Base-by-base conservation (phyloP, 2,888 invertebrate species). In the Acanthococcus lagerstroemiae region DNA sequence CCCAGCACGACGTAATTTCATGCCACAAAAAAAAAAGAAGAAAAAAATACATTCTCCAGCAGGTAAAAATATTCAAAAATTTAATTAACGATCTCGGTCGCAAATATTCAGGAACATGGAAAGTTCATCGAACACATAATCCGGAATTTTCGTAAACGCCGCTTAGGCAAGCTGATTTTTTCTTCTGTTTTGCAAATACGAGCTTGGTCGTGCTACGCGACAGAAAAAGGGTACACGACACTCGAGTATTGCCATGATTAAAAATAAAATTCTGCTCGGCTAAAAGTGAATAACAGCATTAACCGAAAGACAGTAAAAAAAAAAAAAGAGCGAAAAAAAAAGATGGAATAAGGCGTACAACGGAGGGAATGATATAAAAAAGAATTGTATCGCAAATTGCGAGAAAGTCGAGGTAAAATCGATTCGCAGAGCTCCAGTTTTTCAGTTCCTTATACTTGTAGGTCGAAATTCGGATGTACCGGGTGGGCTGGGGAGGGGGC, bases 361-460 rank as follows among this genome's bases (percentile, higher is more conserved):
- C n/a, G 46, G 37, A 37, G 37, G 12, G 37, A 37, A 37, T 37
- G 37, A 37, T 15, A 48, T 15, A 48, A 48, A 63, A 63, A 37
- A 24, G 44, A 63, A 63, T 63, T 54, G 52, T 54, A 63, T 54
- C 54, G 63, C 63, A 52, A 63, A 63, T 63, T 63, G 54, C 22
- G 54, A 63, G 54, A 63, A 52, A 52, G 48, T 21, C 21, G 63
- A 63, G 54, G 63, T 54, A 63, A 63, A 63, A 63, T 63, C 63
- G 63, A 63, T 63, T 63, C 63, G 52, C 44, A 63, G 37, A 63
- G 63, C 63, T 63, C 63, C 54, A 63, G 54, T 63, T 63, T 63
- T 63, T 63, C 44, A 63, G 63, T 63, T 63, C 54, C 54, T 54
- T 54, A 30, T 54, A 52, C 52, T 30, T 44, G 52, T 63, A 63